Evolutionary conservation across 2,113 vertebrate genomes (phyloP), one percentile per base, ranked within the genome.

Genomic region (Suncus etruscus): DNA sequence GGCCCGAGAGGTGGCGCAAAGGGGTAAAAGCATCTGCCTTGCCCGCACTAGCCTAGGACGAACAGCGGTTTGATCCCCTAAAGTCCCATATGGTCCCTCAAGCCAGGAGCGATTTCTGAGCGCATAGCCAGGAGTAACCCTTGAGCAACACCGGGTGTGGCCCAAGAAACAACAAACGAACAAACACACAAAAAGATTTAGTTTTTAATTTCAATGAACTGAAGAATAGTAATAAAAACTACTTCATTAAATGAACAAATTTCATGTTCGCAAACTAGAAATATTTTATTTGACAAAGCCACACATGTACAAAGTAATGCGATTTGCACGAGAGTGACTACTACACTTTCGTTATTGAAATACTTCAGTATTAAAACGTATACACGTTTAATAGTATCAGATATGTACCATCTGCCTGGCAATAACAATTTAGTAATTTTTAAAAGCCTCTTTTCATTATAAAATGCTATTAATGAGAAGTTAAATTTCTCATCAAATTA

Each of bases 401-500:
- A 75, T 54, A 82, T 72, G 5, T 12, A 61, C 84, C 87, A 65
- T 9, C 54, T 50, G 77, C 14, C 32, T 78, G n/a, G 51, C 11
- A 54, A 47, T 87, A 20, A 81, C 81, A 66, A 15, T 27, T 27
- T 3, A 27, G 58, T 84, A 69, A 86, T 86, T 78, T 86, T 78
- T 93, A 89, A 87, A 63, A 76, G 22, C 80, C 3, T 73, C 48
- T 45, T 65, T 78, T 45, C 24, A 74, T 76, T 85, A 87, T 82
- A 74, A 83, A 88, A 90, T 27, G 1, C 11, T 69, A 79, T 87
- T 85, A 65, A 75, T 48, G 47, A 3, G 79, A 29, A 83, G 79
- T 77, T 79, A 74, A 61, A 83, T 81, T 93, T 92, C 80, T 27
- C 6, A 58, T 63, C 15, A 76, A 70, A 84, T 80, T 95, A 83